Percentiles rank a stretch among this genome's conserved stretches.
Evolutionary conservation across 2,113 vertebrate genomes (phyloP).

Genomic region (Abramis brama): DNA sequence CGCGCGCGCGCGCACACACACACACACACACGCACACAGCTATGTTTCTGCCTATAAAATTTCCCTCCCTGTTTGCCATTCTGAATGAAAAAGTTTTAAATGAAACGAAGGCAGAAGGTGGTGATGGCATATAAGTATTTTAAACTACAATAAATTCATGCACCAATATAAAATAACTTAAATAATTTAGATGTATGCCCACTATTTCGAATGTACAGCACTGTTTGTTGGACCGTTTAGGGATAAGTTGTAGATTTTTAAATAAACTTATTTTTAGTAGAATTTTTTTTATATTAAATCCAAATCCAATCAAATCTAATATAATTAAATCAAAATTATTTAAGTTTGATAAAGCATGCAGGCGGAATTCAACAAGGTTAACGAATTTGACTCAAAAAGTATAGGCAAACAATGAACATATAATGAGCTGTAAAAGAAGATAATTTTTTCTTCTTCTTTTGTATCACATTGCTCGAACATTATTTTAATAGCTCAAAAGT

Average conservation of each 20-base stretch:
- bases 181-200: neutral
- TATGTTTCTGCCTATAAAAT: neutral
- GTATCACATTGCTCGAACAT: neutral
- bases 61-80: neutral
- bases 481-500: neutral
- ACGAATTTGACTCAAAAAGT: neutral
- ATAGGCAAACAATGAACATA: neutral
- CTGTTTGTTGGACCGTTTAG: neutral
- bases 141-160: neutral
- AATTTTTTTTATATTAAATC: no score
- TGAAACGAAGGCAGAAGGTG: neutral
- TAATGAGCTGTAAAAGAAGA: neutral
- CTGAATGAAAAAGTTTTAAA: neutral
- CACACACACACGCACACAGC: neutral
- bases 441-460: neutral
- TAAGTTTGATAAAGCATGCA: neutral
- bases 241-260: constrained; percentile 13
- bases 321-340: neutral
- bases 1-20: neutral
- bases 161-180: neutral
- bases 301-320: no score
- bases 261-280: constrained; percentile 6
- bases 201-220: neutral
- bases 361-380: neutral
- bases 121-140: no score